Evolutionary conservation across 2,113 vertebrate species (phyloP).

Genomic region (Carassius carassius): DNA sequence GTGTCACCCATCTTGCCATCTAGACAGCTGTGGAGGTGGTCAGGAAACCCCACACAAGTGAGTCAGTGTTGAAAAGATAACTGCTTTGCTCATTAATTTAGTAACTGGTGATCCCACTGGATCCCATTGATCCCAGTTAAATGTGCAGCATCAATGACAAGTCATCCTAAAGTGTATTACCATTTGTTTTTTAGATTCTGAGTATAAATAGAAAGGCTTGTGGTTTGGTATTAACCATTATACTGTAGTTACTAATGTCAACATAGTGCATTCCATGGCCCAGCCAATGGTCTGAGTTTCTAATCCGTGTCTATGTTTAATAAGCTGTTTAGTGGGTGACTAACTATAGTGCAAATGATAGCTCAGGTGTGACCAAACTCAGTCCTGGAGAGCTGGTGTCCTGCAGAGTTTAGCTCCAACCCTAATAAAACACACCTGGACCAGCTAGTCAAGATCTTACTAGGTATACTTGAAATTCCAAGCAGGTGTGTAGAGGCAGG

Average conservation of each 20-base stretch:
- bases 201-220: background rate
- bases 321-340: background rate
- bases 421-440: too few relatives aligned
- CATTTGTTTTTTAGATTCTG: background rate
- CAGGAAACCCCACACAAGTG: constrained; percentile 95
- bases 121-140: background rate
- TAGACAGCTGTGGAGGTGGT: constrained; percentile 94
- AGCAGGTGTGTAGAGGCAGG: too few relatives aligned
- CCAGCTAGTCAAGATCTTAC: too few relatives aligned
- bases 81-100: background rate
- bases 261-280: background rate
- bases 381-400: too few relatives aligned
- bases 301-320: background rate
- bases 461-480: too few relatives aligned
- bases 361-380: background rate
- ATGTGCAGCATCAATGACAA: background rate
- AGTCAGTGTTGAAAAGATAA: constrained; percentile 18
- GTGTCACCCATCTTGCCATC: constrained; percentile 87
- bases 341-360: background rate
- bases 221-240: background rate
- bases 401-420: too few relatives aligned
- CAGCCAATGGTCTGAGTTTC: background rate
- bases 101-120: background rate
- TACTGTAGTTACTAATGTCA: background rate
- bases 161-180: background rate